These are phyloP conservation scores for Dinomys branickii DNA, from an alignment of 2,113 vertebrate genomes.

Conservation along the genomic window DNA sequence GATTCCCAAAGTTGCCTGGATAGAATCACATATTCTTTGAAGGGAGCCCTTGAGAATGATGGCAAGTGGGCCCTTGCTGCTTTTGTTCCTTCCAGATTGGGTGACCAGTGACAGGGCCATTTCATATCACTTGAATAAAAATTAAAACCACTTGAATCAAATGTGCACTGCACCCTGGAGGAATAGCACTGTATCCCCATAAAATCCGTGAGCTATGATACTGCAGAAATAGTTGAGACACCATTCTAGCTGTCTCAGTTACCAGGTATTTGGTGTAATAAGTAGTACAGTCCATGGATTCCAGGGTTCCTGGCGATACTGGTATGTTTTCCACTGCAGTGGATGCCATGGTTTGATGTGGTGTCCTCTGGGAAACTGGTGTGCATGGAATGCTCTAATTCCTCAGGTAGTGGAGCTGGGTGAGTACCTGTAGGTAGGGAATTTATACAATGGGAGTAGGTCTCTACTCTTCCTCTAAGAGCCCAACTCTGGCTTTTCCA, in stretches of 20 bases:
- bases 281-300: neutral
- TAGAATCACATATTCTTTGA: neutral
- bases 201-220: neutral
- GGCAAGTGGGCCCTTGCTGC: neutral
- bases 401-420: no score
- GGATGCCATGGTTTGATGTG: neutral
- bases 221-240: neutral
- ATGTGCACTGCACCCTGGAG: neutral
- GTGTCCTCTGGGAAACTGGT: neutral
- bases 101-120: neutral
- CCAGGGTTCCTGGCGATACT: neutral
- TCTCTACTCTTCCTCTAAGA: neutral
- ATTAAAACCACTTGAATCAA: neutral
- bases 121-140: neutral
- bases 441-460: no score
- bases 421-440: neutral
- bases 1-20: neutral
- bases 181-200: neutral
- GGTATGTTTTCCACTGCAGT: neutral
- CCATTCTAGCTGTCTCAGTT: neutral
- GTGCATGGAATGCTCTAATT: neutral
- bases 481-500: neutral
- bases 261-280: no score
- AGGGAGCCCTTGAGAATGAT: neutral
- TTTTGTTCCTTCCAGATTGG: neutral